Evolutionary conservation across 2,113 vertebrate species (phyloP).

Genomic region (Pteropus alecto): DNA sequence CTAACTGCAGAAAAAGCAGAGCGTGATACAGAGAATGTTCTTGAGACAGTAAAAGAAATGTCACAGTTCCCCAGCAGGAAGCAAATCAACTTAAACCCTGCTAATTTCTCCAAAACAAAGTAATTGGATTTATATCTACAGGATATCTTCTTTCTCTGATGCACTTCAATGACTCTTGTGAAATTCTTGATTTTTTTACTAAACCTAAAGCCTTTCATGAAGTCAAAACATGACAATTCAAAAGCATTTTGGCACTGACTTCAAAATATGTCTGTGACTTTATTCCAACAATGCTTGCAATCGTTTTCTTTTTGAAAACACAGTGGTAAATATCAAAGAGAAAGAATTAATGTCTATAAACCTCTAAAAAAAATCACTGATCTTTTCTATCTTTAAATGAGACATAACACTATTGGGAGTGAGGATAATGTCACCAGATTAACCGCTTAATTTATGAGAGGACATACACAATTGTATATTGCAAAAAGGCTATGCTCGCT

Average conservation of each 20-base stretch:
- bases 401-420: constrained; percentile 23
- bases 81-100: constrained; percentile 63
- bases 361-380: neutral
- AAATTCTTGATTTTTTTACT: constrained; percentile 72
- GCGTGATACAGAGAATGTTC: neutral
- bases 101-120: constrained; percentile 68
- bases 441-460: constrained; percentile 33
- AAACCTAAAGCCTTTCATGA: constrained; percentile 56
- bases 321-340: constrained; percentile 23
- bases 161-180: constrained; percentile 45
- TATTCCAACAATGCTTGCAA: constrained; percentile 50
- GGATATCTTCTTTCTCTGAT: constrained; percentile 63
- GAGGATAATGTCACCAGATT: neutral
- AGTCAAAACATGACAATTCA: constrained; percentile 51
- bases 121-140: constrained; percentile 67
- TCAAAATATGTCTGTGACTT: constrained; percentile 59
- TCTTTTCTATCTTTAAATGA: constrained; percentile 19
- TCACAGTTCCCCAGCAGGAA: neutral
- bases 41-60: neutral
- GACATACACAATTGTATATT: neutral
- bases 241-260: constrained; percentile 60
- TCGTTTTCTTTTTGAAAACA: constrained; percentile 40
- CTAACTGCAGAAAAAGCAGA: neutral
- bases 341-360: neutral
- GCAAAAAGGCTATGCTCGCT: neutral